These are phyloP conservation scores for Eciton burchellii DNA, from an alignment of 1,140 invertebrate species.

Conservation along the genomic window DNA sequence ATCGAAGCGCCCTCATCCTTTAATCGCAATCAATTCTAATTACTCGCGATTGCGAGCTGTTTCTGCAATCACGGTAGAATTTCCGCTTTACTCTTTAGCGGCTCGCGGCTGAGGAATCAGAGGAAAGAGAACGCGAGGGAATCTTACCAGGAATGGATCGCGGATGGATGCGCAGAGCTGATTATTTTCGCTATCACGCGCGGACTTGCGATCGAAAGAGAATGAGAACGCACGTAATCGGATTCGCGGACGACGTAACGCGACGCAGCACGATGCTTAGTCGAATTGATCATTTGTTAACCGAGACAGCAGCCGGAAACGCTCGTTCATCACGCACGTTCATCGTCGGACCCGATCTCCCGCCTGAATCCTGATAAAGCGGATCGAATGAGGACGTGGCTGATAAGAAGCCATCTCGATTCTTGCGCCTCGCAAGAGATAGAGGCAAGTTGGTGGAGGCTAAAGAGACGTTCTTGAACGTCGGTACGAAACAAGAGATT, in stretches of 20 bases:
- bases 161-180: too few relatives aligned
- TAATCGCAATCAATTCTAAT: not conserved
- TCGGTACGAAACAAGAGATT: not conserved
- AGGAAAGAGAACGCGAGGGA: not conserved
- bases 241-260: slow-evolving; percentile 58
- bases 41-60: too few relatives aligned
- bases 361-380: slow-evolving; percentile 9
- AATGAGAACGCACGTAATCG: slow-evolving; percentile 53
- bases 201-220: slow-evolving; percentile 33
- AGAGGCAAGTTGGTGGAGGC: slow-evolving; percentile 11
- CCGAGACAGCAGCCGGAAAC: slow-evolving; percentile 61
- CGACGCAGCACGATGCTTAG: slow-evolving; percentile 42
- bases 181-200: too few relatives aligned
- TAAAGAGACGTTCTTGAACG: not conserved
- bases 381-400: not conserved
- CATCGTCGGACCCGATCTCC: slow-evolving; percentile 12
- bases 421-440: slow-evolving; percentile 10
- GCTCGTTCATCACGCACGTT: slow-evolving; percentile 66
- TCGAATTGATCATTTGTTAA: slow-evolving; percentile 69
- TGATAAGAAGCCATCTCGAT: slow-evolving; percentile 11
- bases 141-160: too few relatives aligned
- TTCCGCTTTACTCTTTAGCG: too few relatives aligned
- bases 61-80: too few relatives aligned
- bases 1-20: not conserved
- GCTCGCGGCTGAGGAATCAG: not conserved